Evolutionary conservation across 2,797 vertebrate species (phyloP).

Genomic region (Gallirallus australis): DNA sequence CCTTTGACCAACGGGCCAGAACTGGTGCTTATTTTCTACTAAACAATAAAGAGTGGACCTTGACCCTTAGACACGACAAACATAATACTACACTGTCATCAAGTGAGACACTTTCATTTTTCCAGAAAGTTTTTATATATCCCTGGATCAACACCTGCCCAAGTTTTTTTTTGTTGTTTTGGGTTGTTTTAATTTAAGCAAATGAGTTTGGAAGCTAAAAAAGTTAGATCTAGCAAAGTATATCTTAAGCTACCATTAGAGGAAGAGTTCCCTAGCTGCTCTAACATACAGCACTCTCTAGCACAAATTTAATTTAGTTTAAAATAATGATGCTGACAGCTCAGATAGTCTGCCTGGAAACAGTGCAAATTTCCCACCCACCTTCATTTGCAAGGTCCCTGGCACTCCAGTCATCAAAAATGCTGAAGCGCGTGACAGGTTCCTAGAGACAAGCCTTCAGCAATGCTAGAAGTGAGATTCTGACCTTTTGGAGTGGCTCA

Average conservation of each 20-base stretch:
- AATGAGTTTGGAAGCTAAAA: not conserved
- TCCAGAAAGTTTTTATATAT: not conserved
- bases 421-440: conserved; percentile 3
- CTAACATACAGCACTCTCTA: conserved; percentile 23
- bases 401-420: conserved; percentile 43
- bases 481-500: not conserved
- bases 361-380: conserved; percentile 63
- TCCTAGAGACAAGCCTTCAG: conserved; percentile 33
- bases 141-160: not conserved
- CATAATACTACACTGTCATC: not conserved
- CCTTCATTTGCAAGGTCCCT: conserved; percentile 60
- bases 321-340: conserved; percentile 62
- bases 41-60: not conserved
- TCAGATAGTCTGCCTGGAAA: conserved; percentile 65
- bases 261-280: conserved; percentile 13
- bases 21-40: not conserved
- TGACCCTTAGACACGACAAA: not conserved
- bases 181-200: not conserved
- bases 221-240: not conserved
- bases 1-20: not conserved
- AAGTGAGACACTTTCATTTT: not conserved
- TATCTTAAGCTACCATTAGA: not conserved
- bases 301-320: conserved; percentile 64
- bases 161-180: not conserved
- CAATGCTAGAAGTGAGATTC: conserved; percentile 11